Percentiles rank a stretch among this genome's conserved stretches.
Conservation (phyloP, 2,113 vertebrate species). For the Phaethornis superciliosus region DNA sequence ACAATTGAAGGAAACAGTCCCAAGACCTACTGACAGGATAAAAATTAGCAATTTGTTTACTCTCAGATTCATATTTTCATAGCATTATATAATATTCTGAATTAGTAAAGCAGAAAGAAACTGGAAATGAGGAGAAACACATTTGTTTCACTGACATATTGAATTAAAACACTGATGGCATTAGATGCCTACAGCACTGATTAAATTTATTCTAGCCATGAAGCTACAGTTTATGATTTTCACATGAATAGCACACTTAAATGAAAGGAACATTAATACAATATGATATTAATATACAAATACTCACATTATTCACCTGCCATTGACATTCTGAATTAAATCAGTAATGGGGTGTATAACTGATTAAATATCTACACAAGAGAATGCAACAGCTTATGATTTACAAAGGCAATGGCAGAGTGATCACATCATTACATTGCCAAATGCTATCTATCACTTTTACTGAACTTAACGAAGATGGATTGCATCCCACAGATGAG, state of each 20-base stretch:
- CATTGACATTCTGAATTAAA: conserved; percentile 81
- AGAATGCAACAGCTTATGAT: conserved; percentile 83
- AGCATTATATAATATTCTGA: background rate
- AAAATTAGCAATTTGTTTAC: conserved; percentile 42
- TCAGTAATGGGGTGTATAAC: conserved; percentile 81
- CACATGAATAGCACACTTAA: conserved; percentile 78
- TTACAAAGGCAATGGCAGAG: conserved; percentile 78
- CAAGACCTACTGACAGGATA: background rate
- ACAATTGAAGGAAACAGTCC: background rate
- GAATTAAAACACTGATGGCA: conserved; percentile 68
- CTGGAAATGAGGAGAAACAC: conserved; percentile 54
- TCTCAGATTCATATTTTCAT: background rate
- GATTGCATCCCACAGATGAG: conserved; percentile 79
- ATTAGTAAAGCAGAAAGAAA: conserved; percentile 49
- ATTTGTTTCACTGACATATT: conserved; percentile 54
- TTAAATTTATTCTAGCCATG: conserved; percentile 75
- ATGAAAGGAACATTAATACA: conserved; percentile 79
- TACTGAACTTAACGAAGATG: conserved; percentile 85
- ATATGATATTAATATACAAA: conserved; percentile 83
- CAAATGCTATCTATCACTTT: conserved; percentile 85
- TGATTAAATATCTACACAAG: conserved; percentile 86
- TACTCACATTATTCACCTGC: conserved; percentile 80
- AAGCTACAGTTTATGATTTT: conserved; percentile 79
- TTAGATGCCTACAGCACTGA: conserved; percentile 66
- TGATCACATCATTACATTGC: conserved; percentile 83